These are phyloP conservation scores for Characodon lateralis DNA, from an alignment of 2,797 vertebrate species.

Conservation along the genomic window DNA sequence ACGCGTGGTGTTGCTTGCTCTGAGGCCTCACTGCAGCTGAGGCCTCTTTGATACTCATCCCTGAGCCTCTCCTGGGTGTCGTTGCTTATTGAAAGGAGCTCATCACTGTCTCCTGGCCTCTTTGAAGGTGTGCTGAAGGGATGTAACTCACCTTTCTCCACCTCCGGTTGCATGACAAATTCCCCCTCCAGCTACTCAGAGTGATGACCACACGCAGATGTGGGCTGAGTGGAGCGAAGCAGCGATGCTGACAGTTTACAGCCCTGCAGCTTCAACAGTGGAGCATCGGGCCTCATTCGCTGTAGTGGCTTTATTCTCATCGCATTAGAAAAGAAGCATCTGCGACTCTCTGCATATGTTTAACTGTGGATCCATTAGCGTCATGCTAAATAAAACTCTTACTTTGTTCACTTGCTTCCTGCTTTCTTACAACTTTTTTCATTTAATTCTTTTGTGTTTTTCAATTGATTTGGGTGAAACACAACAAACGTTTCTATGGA, in stretches of 20 bases:
- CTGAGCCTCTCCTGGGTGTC: conserved; percentile 31
- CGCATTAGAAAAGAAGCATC: conserved; percentile 2
- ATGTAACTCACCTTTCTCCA: conserved; percentile 36
- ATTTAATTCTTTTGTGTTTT: neutral
- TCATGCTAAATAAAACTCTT: conserved; percentile 11
- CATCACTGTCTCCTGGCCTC: conserved; percentile 38
- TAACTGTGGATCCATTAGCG: conserved; percentile 19
- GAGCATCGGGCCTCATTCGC: neutral
- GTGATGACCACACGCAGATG: conserved; percentile 40
- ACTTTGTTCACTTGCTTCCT: conserved; percentile 10
- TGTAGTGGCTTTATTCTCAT: conserved; percentile 18
- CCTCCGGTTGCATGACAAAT: conserved; percentile 34
- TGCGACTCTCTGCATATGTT: conserved; percentile 10
- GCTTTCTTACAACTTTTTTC: conserved; percentile 2
- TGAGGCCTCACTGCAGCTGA: conserved; percentile 18
- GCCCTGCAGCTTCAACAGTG: conserved; percentile 33
- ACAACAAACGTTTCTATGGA: neutral
- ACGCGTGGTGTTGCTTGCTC: neutral
- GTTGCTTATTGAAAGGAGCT: conserved; percentile 47
- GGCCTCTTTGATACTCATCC: conserved; percentile 37
- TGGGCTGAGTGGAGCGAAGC: conserved; percentile 15
- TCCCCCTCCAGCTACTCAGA: conserved; percentile 28
- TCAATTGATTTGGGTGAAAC: neutral
- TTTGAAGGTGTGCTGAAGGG: conserved; percentile 34
- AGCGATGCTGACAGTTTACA: conserved; percentile 30